Percentiles rank a stretch among this genome's conserved stretches.
phyloP scores from a whole-genome alignment of 2,797 vertebrate species.

The Neosilurus hyrtlii region DNA sequence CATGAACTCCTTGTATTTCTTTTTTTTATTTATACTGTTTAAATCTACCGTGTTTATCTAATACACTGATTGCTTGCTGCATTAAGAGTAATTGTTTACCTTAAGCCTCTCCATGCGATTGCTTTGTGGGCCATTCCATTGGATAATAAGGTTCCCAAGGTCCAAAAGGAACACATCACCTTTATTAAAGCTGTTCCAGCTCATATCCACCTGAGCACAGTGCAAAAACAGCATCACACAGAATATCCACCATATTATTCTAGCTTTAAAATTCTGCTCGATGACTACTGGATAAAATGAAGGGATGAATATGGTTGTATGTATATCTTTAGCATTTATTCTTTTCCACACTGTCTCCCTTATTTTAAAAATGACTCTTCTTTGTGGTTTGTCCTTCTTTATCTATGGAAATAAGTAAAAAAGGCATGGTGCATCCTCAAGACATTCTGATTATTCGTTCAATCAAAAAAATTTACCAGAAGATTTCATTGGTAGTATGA shows the following conservation, averaged over 20 bases:
- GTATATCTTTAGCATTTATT: background rate
- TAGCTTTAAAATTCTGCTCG: background rate
- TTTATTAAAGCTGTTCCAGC: conserved; percentile 83
- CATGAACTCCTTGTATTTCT: background rate
- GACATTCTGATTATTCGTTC: background rate
- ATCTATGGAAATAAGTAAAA: background rate
- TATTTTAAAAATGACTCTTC: background rate
- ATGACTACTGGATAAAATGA: background rate
- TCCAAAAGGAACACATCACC: conserved; percentile 86
- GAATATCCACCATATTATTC: background rate
- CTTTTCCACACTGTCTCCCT: background rate
- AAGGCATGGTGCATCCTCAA: background rate
- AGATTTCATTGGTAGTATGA: background rate
- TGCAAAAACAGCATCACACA: background rate
- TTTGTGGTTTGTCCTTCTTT: background rate
- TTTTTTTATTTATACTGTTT: background rate
- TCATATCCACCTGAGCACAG: conserved; percentile 79
- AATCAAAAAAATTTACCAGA: background rate
- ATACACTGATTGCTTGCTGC: background rate
- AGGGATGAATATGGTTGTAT: background rate
- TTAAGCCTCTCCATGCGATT: conserved; percentile 79
- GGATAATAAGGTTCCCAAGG: conserved; percentile 81
- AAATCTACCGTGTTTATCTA: background rate
- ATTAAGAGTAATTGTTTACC: conserved; percentile 60
- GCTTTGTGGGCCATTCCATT: conserved; percentile 85